Percentiles rank a stretch among this genome's conserved stretches.
Evolutionary conservation across 2,113 vertebrate genomes (phyloP).

Genomic region (Pygoscelis antarcticus): DNA sequence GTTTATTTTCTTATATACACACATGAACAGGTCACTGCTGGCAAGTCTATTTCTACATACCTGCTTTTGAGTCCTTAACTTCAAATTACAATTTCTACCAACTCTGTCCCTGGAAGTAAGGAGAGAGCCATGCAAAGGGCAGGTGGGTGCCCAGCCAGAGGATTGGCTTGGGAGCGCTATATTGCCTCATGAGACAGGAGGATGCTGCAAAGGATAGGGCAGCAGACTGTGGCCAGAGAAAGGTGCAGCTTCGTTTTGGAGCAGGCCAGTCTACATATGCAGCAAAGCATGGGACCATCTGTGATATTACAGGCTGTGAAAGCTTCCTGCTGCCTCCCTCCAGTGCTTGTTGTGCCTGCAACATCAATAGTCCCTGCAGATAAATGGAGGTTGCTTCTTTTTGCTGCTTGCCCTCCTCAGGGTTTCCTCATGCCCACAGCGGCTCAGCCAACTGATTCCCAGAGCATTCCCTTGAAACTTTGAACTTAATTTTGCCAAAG

Average conservation of each 20-base stretch:
- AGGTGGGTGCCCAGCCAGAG: neutral
- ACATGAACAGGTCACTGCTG: neutral
- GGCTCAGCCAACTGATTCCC: neutral
- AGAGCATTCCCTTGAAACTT: neutral
- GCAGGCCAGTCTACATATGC: neutral
- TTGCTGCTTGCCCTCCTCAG: neutral
- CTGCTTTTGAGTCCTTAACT: neutral
- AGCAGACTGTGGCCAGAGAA: neutral
- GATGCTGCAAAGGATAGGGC: neutral
- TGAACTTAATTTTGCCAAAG: neutral
- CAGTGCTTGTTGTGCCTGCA: neutral
- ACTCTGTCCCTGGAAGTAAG: neutral
- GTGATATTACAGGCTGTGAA: neutral
- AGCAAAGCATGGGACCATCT: neutral
- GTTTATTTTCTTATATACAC: neutral
- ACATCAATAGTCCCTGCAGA: neutral
- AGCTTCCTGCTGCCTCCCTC: neutral
- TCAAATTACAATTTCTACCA: neutral
- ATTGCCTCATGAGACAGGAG: neutral
- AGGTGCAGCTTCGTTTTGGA: neutral
- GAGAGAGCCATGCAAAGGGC: neutral
- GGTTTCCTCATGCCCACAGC: neutral
- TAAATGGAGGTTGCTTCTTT: neutral
- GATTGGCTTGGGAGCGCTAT: neutral
- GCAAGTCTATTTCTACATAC: neutral